phyloP scores from a whole-genome alignment of 2,113 vertebrate species.

The cat (Felis catus) region F.catus_Fca126_mat1.0 CM031412.1:146069501-146070000 shows the following conservation, averaged over 20 bases:
- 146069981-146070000: not conserved
- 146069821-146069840: not conserved
- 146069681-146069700: conserved; percentile 82
- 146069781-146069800: conserved; percentile 35
- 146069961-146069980: not conserved
- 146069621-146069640: conserved; percentile 83
- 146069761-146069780: conserved; percentile 72
- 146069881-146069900: not conserved
- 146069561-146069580: conserved; percentile 85
- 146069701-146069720: conserved; percentile 74
- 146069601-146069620: conserved; percentile 78
- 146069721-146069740: conserved; percentile 51
- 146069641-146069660: conserved; percentile 87
- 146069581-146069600: conserved; percentile 89
- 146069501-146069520: conserved; percentile 89
- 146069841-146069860: not conserved
- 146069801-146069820: not conserved
- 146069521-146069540: conserved; percentile 90
- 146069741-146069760: conserved; percentile 54
- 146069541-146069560: conserved; percentile 91
- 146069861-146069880: not conserved
- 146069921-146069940: not conserved
- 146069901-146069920: not conserved
- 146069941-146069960: not conserved
- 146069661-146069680: conserved; percentile 81